phyloP scores from a whole-genome alignment of 2,888 invertebrate genomes.

The Linnaemya vulpina region DNA sequence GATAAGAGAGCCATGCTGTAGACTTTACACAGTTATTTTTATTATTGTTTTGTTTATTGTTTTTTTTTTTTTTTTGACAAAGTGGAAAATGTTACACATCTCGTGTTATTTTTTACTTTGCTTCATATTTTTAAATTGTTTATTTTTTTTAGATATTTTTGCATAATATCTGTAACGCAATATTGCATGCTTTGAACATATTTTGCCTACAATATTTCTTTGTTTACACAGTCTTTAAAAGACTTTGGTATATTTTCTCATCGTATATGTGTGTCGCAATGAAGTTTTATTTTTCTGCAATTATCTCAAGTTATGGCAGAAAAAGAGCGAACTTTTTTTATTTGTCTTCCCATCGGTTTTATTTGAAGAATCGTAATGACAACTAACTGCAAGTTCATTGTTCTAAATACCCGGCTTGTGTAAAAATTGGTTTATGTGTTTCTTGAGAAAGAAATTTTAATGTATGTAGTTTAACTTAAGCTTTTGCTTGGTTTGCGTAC shows the following conservation, averaged over 20 bases:
- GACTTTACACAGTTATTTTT: background rate
- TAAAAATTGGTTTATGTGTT: background rate
- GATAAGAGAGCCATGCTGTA: background rate
- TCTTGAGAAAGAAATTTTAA: background rate
- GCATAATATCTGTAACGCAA: constrained; percentile 67
- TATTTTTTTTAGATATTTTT: constrained; percentile 48
- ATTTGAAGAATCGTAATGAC: constrained; percentile 22
- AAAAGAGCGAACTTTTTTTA: constrained; percentile 6
- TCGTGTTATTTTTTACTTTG: constrained; percentile 32
- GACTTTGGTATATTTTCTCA: constrained; percentile 25
- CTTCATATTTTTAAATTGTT: constrained; percentile 25
- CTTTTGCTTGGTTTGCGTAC: background rate
- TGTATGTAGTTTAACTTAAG: background rate
- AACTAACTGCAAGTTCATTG: constrained; percentile 53
- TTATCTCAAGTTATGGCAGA: constrained; percentile 55
- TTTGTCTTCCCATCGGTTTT: constrained; percentile 3
- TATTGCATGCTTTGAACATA: constrained; percentile 64
- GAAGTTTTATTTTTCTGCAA: constrained; percentile 22
- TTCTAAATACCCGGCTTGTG: constrained; percentile 48
- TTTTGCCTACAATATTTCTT: constrained; percentile 30
- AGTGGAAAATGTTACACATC: constrained; percentile 47
- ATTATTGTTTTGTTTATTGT: no score
- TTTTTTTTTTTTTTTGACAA: constrained; percentile 30
- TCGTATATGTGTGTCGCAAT: background rate
- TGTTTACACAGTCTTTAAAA: constrained; percentile 2